Evolutionary conservation across 2,113 vertebrate genomes (phyloP), one percentile per base, ranked within the genome.

Genomic region (Mustela lutreola): DNA sequence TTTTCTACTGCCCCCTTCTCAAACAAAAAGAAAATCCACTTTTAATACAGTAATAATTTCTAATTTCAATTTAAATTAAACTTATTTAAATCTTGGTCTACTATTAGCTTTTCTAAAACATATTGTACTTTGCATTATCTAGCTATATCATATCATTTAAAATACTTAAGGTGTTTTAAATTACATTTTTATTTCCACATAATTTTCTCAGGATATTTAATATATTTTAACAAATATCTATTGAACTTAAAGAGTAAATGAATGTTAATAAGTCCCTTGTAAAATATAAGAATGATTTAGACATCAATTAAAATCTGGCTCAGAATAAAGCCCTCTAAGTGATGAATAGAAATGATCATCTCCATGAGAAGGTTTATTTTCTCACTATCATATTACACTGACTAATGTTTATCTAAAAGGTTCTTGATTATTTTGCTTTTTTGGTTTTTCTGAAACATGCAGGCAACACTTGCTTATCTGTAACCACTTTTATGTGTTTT

Each of bases 211-310:
- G 62, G 62, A 79, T 39, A 79, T 75, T 93, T 89, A 70, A 89
- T 94, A 21, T 65, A 75, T 60, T 79, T 93, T 85, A 73, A 93
- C 26, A 95, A 79, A 36, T 95, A 89, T 56, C 92, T 80, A 75
- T 70, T 95, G 21, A 65, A 31, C 24, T 42, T 91, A 63, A 91
- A 73, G 15, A 63, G 8, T 67, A n/a, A 33, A 73, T n/a, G 67
- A 91, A 48, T 89, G 7, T 80, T 84, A 80, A n/a, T 56, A 91
- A 85, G 33, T 91, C 6, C 53, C 94, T 94, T 96, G 42, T 67
- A 95, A 89, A 94, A 36, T 82, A 42, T 5, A 78, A 86, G 75
- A 84, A 42, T 94, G 45, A 76, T 76, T 94, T 78, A 91, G n/a
- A 76, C 4, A 70, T 58, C 36, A 94, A 24, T 60, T 90, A 94